Evolutionary conservation across 2,797 vertebrate species (phyloP), one percentile per base, ranked within the genome.

Genomic region (Chelon labrosus): DNA sequence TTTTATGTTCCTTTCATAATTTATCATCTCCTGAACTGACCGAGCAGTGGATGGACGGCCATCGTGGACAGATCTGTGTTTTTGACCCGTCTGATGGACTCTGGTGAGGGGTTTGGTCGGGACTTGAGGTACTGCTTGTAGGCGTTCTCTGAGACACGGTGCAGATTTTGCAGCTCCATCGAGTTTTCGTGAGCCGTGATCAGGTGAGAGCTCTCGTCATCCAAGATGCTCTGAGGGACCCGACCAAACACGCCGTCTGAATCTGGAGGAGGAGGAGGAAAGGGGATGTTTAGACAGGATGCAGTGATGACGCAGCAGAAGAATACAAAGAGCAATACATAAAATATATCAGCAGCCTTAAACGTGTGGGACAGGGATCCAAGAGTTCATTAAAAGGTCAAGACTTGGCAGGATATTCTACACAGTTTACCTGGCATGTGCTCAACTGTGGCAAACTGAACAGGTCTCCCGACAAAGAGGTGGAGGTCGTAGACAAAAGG

Each of bases 61-160:
- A 99, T 91, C 76, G 53, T 82, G 16, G 91, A 90, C 22, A 95
- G 20, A 3, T 97, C 96, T 20, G 95, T 88, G 69, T 91, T 96
- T 90, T 97, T 98, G 20, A 95, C 95, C 35, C 98, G 93, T 79
- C 96, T 97, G 92, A 99, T 92, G 73, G 98, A 99, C 93, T 98
- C 98, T 0, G 95, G 81, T 0, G 98, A 96, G 2, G 98, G 96
- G 2, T 89, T 92, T 0, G 97, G 97, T 22, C 98, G 93, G 0
- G 97, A 99, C 67, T 97, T 97, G 72, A 97, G 87, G 57, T 98
- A 99, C 79, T 99, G 98, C 84, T 96, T 96, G 80, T 97, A 98
- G n/a, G 97, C 97, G 0, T 99, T 99, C 83, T 96, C 94, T 0
- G 97, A 94, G 0, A 98, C 68, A 0, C 84, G 95, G 1, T 85